These are phyloP conservation scores for Menidia beryllina DNA, from an alignment of 2,113 vertebrate genomes.

Conservation along the genomic window DNA sequence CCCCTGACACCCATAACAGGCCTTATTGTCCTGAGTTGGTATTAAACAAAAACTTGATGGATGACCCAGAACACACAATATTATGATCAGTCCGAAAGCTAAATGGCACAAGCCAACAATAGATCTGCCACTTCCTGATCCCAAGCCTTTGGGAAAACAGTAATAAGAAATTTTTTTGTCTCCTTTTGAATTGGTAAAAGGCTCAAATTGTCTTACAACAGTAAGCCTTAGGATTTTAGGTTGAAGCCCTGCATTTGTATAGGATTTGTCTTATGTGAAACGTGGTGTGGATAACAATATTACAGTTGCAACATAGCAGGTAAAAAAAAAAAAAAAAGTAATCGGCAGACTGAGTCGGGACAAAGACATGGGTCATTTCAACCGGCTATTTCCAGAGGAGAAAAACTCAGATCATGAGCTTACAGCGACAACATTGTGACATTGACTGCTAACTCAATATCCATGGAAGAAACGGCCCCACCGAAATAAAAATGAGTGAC, in stretches of 20 bases:
- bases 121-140: slow-evolving; percentile 47
- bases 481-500: slow-evolving; percentile 83
- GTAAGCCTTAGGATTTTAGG: slow-evolving; percentile 31
- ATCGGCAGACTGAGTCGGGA: slow-evolving; percentile 28
- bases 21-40: slow-evolving; percentile 55
- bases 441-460: slow-evolving; percentile 67
- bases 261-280: slow-evolving; percentile 25
- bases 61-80: slow-evolving; percentile 76
- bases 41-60: slow-evolving; percentile 79
- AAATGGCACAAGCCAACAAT: slow-evolving; percentile 57
- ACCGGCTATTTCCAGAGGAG: slow-evolving; percentile 25
- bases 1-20: slow-evolving; percentile 56
- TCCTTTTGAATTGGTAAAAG: slow-evolving; percentile 22
- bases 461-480: slow-evolving; percentile 65
- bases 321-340: slow-evolving; percentile 46
- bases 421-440: slow-evolving; percentile 55
- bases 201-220: slow-evolving; percentile 28
- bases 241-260: neutral
- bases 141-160: slow-evolving; percentile 23
- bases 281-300: slow-evolving; percentile 33
- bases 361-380: slow-evolving; percentile 52
- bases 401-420: slow-evolving; percentile 46
- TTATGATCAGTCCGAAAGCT: slow-evolving; percentile 64
- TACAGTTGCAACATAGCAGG: slow-evolving; percentile 30
- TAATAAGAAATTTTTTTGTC: slow-evolving; percentile 42